Conservation (phyloP, 2,113 vertebrate species). For the Hiodon alosoides region DNA sequence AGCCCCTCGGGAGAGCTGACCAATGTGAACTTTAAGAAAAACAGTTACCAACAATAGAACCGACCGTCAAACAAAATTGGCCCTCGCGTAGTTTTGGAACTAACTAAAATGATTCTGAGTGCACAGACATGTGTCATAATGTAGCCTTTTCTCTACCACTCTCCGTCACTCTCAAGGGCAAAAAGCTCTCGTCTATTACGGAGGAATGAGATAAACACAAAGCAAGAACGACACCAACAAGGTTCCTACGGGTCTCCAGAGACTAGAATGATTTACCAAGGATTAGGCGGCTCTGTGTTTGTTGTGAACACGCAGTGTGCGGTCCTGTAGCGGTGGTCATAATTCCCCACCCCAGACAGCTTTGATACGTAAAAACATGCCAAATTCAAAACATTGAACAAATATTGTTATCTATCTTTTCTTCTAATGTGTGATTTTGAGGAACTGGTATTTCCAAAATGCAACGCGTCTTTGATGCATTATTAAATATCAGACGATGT, state of each 20-base stretch:
- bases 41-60: neutral
- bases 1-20: too few species aligned
- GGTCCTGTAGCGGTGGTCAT: neutral
- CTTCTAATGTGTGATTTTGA: neutral
- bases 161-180: neutral
- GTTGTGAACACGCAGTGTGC: conserved; percentile 24
- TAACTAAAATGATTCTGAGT: neutral
- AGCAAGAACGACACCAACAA: neutral
- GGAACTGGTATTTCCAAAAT: neutral
- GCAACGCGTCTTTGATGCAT: too few species aligned
- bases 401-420: neutral
- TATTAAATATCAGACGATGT: too few species aligned
- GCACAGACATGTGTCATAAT: neutral
- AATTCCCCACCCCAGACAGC: conserved; percentile 1
- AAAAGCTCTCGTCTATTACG: neutral
- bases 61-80: neutral
- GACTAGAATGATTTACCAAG: neutral
- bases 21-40: neutral
- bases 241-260: neutral
- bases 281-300: conserved; percentile 30
- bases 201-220: neutral
- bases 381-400: too few species aligned
- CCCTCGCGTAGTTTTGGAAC: neutral
- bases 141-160: neutral
- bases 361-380: neutral